These are phyloP conservation scores for Drosophila asahinai DNA, from an alignment of 1,140 invertebrate species.

Conservation along the genomic window DNA sequence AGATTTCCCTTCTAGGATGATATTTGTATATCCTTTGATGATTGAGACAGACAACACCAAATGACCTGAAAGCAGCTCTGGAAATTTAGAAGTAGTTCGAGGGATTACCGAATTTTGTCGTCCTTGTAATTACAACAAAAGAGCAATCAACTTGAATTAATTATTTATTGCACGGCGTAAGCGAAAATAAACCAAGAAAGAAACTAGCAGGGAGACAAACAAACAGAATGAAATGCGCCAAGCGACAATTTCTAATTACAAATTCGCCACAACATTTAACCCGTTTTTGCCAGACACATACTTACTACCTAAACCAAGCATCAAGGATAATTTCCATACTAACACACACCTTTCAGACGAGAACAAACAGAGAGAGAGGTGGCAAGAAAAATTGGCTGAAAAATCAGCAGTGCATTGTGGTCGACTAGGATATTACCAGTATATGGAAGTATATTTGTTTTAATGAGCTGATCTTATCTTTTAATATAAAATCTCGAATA, in stretches of 20 bases:
- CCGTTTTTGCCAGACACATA: conserved; percentile 72
- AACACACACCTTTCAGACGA: conserved; percentile 68
- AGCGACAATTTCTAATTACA: conserved; percentile 84
- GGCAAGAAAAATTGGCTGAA: conserved; percentile 19
- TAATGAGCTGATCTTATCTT: no score
- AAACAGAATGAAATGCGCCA: conserved; percentile 78
- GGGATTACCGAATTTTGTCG: background rate
- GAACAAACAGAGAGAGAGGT: conserved; percentile 49
- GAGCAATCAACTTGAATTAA: conserved; percentile 63
- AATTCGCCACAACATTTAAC: conserved; percentile 83
- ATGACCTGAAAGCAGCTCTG: background rate
- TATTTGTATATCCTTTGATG: background rate
- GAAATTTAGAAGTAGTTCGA: background rate
- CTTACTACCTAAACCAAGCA: conserved; percentile 34
- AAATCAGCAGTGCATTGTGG: conserved; percentile 12
- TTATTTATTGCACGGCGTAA: conserved; percentile 60
- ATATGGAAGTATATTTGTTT: no score
- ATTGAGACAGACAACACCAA: background rate
- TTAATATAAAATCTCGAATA: no score
- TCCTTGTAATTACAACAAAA: conserved; percentile 25
- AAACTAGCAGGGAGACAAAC: conserved; percentile 49
- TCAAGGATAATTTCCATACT: conserved; percentile 73
- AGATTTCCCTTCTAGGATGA: background rate
- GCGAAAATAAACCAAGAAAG: conserved; percentile 52
- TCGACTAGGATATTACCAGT: conserved; percentile 21